Base-by-base conservation (phyloP, 2,113 vertebrate species). In the Amphiprion percula region DNA sequence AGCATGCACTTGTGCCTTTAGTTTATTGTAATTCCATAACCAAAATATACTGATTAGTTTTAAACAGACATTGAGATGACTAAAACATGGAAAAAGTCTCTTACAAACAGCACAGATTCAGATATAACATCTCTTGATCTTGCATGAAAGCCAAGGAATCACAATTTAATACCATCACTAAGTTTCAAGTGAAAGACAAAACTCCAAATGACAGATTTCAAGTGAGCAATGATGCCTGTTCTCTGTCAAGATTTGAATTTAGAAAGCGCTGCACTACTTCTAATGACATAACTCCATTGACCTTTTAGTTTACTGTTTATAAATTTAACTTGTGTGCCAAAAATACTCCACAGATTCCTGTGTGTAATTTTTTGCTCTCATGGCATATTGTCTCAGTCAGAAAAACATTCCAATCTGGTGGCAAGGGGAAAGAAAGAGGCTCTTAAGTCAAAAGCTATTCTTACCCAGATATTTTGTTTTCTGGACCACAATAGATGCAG, bases 11-110 rank as follows among this genome's bases (percentile, higher is more conserved):
- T 52, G 67, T 83, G 39, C 68, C 76, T 75, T 68, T 37, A 66
- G 47, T 82, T 88, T 88, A 88, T 91, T 90, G 82, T 41, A 85
- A 82, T 91, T 89, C 88, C 84, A 84, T 86, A 83, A 85, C 85
- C 79, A 78, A 84, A 91, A 87, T 85, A 87, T 78, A 80, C 73
- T 53, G 39, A 71, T 69, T 66, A 63, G 68, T 87, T 85, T 79
- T 82, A 21, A 77, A 53, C 77, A 86, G 76, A 87, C 68, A 53
- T 12, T 9, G 44, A 79, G 28, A 69, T 84, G 79, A 74, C 24
- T 58, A 41, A 81, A 63, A 69, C 44, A 39, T 11, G 59, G 80
- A 21, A 86, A 84, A 76, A 23, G 61, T 70, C 76, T 81, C 80
- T 49, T 50, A 62, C 46, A 60, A 63, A 66, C 52, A 64, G 21